These are phyloP conservation scores for Eurytoma californica DNA, from an alignment of 2,888 invertebrate species.

Conservation along the genomic window DNA sequence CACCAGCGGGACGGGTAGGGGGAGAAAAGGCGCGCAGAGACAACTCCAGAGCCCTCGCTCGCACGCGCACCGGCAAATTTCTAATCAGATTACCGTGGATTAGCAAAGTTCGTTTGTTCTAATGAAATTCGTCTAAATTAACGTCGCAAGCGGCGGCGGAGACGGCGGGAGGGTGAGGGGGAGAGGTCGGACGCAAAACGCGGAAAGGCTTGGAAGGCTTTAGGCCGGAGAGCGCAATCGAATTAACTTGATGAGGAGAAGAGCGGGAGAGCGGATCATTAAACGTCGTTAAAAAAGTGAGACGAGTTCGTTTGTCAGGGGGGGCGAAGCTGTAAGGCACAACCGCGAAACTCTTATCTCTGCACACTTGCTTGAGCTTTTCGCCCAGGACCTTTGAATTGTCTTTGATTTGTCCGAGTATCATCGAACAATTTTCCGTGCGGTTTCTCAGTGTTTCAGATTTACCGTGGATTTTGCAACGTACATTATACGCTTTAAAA, in stretches of 20 bases:
- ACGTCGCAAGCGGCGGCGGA: slow-evolving; percentile 64
- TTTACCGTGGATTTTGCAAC: no score
- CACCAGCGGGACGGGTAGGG: slow-evolving; percentile 54
- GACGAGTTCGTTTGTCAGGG: neutral
- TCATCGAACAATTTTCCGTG: neutral
- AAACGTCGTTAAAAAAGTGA: slow-evolving; percentile 28
- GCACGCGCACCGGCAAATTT: slow-evolving; percentile 70
- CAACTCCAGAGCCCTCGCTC: slow-evolving; percentile 14
- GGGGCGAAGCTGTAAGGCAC: neutral
- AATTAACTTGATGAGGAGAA: slow-evolving; percentile 47
- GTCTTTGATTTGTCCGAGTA: neutral
- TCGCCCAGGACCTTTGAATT: no score
- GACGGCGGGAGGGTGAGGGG: slow-evolving; percentile 9
- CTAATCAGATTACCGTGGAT: slow-evolving; percentile 75
- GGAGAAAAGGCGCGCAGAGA: slow-evolving; percentile 24
- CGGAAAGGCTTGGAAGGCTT: slow-evolving; percentile 42
- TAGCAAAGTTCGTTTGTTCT: slow-evolving; percentile 75
- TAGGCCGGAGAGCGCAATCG: slow-evolving; percentile 47
- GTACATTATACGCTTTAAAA: no score
- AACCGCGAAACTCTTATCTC: no score
- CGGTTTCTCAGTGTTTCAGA: no score
- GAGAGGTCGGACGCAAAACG: slow-evolving; percentile 56
- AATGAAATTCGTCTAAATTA: slow-evolving; percentile 75
- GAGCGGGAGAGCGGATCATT: slow-evolving; percentile 37
- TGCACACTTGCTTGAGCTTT: no score